phyloP scores from a whole-genome alignment of 2,888 invertebrate genomes.

The Amphipoea oculea region DNA sequence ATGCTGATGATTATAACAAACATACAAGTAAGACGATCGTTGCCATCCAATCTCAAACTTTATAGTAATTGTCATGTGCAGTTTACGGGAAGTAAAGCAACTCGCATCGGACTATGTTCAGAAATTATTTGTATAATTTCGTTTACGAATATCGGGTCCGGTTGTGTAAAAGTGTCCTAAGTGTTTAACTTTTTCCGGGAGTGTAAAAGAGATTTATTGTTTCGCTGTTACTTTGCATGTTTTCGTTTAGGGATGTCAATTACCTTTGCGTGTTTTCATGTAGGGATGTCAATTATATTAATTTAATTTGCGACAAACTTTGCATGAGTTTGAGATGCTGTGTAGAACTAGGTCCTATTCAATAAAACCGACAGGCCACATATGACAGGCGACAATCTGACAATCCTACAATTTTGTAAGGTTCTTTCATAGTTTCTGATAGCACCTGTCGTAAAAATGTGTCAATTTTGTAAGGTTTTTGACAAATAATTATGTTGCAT shows the following conservation, averaged over 20 bases:
- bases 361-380: not conserved
- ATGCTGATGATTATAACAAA: too few species aligned
- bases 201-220: conserved; percentile 41
- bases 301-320: not conserved
- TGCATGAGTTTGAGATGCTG: not conserved
- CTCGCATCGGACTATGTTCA: not conserved
- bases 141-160: not conserved
- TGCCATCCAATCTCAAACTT: too few species aligned
- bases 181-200: conserved; percentile 36
- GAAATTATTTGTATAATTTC: not conserved
- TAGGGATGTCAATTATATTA: not conserved
- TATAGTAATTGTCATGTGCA: too few species aligned
- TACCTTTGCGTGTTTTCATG: not conserved
- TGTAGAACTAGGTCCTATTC: not conserved
- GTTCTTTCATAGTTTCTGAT: not conserved
- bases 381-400: too few species aligned
- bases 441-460: not conserved
- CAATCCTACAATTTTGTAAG: not conserved
- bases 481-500: too few species aligned
- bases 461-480: too few species aligned
- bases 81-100: not conserved
- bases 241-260: not conserved
- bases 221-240: not conserved
- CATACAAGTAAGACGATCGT: too few species aligned
- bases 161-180: not conserved